A percentile compares a stretch with the other conserved stretches of the same genome.
Conservation (phyloP, 1,140 invertebrate species). For the Gerris buenoi region DNA sequence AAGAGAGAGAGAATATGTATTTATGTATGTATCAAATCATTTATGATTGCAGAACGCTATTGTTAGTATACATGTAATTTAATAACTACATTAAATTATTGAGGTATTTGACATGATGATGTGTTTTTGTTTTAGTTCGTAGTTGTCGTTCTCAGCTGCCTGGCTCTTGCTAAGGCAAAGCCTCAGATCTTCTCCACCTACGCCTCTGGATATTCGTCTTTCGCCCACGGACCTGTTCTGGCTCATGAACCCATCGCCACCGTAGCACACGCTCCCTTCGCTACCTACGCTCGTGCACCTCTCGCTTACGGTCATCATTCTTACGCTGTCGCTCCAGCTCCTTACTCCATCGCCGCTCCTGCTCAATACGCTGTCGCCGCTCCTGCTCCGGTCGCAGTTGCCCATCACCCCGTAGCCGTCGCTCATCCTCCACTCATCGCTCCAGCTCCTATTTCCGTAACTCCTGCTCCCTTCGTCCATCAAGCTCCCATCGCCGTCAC, state of each 20-base stretch:
- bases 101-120: too few relatives aligned
- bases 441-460: background rate
- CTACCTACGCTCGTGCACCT: background rate
- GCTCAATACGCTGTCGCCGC: too few relatives aligned
- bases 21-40: too few relatives aligned
- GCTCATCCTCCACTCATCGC: background rate
- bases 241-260: background rate
- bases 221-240: background rate
- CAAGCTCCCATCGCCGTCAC: background rate
- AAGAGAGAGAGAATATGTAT: too few relatives aligned
- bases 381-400: background rate
- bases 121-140: background rate
- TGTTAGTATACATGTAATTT: too few relatives aligned
- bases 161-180: background rate
- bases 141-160: background rate
- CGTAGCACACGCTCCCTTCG: background rate
- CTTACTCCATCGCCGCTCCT: background rate
- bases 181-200: background rate
- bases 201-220: background rate
- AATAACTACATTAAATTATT: too few relatives aligned
- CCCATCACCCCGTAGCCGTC: background rate
- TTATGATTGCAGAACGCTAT: too few relatives aligned
- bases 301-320: background rate
- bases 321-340: background rate
- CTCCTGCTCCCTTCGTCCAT: background rate